A percentile compares a stretch with the other conserved stretches of the same genome.
These are phyloP conservation scores for Carcharodon carcharias DNA, from an alignment of 2,797 vertebrate species.

Conservation along the genomic window DNA sequence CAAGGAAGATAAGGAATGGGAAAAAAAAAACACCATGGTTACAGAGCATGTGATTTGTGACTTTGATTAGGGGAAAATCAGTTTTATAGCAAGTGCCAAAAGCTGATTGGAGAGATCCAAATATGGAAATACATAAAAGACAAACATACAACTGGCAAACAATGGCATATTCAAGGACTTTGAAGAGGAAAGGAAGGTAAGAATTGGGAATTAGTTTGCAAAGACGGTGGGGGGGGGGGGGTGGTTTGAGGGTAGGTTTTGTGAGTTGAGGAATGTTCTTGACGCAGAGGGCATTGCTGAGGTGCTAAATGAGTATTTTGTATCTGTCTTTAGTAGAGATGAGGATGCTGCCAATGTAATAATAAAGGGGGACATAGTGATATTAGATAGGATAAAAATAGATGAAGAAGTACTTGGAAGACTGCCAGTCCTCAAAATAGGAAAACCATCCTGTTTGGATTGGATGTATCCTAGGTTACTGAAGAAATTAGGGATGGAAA, in stretches of 20 bases:
- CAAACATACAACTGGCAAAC: neutral
- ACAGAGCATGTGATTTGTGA: neutral
- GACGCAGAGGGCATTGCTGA: neutral
- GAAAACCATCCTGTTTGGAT: neutral
- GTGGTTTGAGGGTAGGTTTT: neutral
- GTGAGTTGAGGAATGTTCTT: neutral
- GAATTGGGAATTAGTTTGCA: neutral
- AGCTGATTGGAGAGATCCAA: neutral
- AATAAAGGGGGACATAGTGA: neutral
- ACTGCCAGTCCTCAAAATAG: neutral
- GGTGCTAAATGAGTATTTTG: neutral
- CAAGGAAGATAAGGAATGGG: neutral
- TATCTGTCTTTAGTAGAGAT: neutral
- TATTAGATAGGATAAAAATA: neutral
- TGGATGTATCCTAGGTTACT: neutral
- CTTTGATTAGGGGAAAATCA: neutral
- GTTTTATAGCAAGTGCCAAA: neutral
- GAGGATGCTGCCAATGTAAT: neutral
- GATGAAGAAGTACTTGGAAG: neutral
- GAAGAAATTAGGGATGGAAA: neutral
- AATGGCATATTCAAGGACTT: neutral
- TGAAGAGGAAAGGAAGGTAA: neutral
- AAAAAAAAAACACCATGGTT: too few relatives aligned
- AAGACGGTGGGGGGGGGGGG: fast-evolving
- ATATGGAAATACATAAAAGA: neutral